Base-by-base conservation (phyloP, 2,797 vertebrate species). In the Enteromius viviparus region DNA sequence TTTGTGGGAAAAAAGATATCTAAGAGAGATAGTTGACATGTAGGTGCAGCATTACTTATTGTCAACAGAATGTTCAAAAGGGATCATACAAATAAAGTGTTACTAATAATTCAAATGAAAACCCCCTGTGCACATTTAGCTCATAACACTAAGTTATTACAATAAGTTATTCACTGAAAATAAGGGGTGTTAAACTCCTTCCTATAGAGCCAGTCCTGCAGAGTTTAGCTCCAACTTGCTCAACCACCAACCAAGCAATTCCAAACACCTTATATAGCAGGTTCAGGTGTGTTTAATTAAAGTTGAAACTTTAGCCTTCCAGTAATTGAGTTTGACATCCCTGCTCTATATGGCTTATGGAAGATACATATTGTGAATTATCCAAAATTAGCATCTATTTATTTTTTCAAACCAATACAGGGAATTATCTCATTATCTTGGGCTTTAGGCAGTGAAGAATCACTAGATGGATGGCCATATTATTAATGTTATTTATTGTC, bases 71-170 rank as follows among this genome's bases (percentile, higher is more conserved):
- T 55, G 19, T n/a, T 55, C 21, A 55, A n/a, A 21, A 55, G 51
- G 3, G 19, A 55, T 19, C 51, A 55, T n/a, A 40, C 40, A 9
- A 9, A 9, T 3, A 1, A 9, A 55, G n/a, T 55, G n/a, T 34
- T 34, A 21, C 9, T 21, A n/a, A 17, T 19, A 49, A 32, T 71
- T 49, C 69, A 84, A 83, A 87, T 88, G 79, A 84, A 76, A 84
- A 83, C 79, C 51, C 55, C 40, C 85, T 81, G 76, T 69, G 47
- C 21, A 4, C 4, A 14, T 51, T 58, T 23, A 49, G 4, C 21
- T n/a, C 23, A 23, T 51, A 40, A 40, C 19, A 47, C n/a, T 21
- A 26, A 26, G 26, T 26, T 26, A 26, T 26, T 26, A 26, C 26
- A 26, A 26, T 26, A 19, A 71, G 26, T 10, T 0, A 72, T 51